A percentile compares a stretch with the other conserved stretches of the same genome.
Conservation (phyloP, 2,888 invertebrate genomes). For the Drosophila melanosoma region DNA sequence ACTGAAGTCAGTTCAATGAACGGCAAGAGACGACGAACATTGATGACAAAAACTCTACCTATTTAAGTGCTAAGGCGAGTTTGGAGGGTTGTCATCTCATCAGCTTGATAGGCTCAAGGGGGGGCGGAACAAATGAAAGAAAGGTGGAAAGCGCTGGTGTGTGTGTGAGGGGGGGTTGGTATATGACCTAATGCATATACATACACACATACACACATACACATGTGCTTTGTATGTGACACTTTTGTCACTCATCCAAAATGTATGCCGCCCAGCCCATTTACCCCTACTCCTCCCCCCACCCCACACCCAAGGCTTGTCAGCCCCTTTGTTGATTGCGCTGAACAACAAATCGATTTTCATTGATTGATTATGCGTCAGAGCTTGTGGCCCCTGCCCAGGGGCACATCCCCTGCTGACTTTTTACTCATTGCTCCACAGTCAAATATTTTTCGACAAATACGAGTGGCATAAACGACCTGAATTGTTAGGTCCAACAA, state of each 20-base stretch:
- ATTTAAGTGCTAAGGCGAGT: constrained; percentile 62
- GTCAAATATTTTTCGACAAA: constrained; percentile 54
- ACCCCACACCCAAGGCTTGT: neutral
- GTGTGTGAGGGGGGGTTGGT: constrained; percentile 2
- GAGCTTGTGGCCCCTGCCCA: constrained; percentile 14
- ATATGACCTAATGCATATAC: constrained; percentile 14
- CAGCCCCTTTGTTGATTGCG: constrained; percentile 50
- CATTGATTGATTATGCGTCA: constrained; percentile 76
- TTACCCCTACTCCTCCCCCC: neutral
- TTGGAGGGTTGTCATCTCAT: constrained; percentile 25
- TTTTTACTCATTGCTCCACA: constrained; percentile 37
- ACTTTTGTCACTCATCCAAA: constrained; percentile 8
- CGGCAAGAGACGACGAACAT: constrained; percentile 33
- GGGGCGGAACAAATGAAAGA: neutral
- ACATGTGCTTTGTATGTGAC: constrained; percentile 29
- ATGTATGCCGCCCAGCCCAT: neutral
- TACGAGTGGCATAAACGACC: constrained; percentile 24
- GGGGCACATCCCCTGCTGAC: constrained; percentile 38
- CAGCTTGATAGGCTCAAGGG: neutral
- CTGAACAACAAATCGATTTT: constrained; percentile 70
- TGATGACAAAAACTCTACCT: constrained; percentile 55
- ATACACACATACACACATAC: neutral
- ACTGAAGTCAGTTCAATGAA: constrained; percentile 65
- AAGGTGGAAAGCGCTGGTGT: neutral
- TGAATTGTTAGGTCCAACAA: constrained; percentile 17